phyloP scores from a whole-genome alignment of 2,888 invertebrate genomes.

The Chrysopilus asiliformis region DNA sequence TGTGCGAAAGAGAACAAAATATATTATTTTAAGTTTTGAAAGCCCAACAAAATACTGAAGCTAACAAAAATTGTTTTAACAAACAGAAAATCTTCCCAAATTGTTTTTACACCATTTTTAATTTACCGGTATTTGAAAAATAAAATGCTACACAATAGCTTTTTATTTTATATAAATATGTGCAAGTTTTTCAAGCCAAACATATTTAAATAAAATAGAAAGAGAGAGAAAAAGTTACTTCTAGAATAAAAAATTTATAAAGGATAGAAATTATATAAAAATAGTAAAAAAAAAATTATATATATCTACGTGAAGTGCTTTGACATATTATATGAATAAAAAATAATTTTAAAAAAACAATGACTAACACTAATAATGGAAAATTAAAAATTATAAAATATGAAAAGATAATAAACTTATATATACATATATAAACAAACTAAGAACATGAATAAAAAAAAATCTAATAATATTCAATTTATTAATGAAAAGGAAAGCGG shows the following conservation, averaged over 20 bases:
- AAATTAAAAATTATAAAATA: background rate
- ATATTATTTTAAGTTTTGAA: too few relatives aligned
- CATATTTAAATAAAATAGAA: too few relatives aligned
- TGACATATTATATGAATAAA: background rate
- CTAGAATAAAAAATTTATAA: background rate
- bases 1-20: too few relatives aligned
- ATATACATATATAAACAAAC: background rate
- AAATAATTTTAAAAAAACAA: background rate
- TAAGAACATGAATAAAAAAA: background rate
- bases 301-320: constrained; percentile 1
- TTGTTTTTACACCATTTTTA: too few relatives aligned
- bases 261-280: background rate
- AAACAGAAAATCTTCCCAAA: too few relatives aligned
- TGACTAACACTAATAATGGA: too few relatives aligned
- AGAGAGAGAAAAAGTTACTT: background rate
- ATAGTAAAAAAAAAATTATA: background rate
- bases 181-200: too few relatives aligned
- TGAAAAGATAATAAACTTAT: background rate
- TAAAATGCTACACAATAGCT: too few relatives aligned
- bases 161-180: too few relatives aligned
- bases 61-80: too few relatives aligned
- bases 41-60: too few relatives aligned
- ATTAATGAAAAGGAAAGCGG: background rate
- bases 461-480: background rate
- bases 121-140: too few relatives aligned